Conservation (phyloP, 2,797 vertebrate species). For the Centropyge bicolor region DNA sequence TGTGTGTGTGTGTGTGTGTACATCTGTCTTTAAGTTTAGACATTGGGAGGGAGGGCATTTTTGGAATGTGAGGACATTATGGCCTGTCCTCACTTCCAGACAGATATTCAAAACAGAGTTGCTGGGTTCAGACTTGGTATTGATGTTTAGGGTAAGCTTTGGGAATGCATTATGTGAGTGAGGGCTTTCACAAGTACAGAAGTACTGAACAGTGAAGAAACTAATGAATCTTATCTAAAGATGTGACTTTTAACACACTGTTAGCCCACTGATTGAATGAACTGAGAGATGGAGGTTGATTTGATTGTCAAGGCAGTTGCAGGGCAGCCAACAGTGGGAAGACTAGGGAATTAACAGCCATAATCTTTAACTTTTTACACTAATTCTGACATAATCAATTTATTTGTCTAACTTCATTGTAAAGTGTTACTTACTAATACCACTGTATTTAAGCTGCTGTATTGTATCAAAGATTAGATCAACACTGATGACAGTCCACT, state of each 20-base stretch:
- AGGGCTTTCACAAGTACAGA: no score
- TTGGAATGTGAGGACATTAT: no score
- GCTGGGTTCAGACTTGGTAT: no score
- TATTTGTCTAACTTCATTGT: slow-evolving; percentile 23
- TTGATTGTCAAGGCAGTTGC: background rate
- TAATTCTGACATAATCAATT: slow-evolving; percentile 7
- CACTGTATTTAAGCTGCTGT: slow-evolving; percentile 25
- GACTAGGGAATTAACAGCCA: slow-evolving; percentile 46
- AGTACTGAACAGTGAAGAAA: slow-evolving; percentile 5
- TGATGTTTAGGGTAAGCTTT: no score
- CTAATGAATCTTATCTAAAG: background rate
- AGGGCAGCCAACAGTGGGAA: background rate
- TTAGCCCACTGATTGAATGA: background rate
- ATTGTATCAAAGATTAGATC: background rate
- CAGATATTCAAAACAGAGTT: no score
- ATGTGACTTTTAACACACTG: background rate
- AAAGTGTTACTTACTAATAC: slow-evolving; percentile 25
- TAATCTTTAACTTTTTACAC: slow-evolving; percentile 7
- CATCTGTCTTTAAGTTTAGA: background rate
- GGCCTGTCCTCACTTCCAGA: no score
- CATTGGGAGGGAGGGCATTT: no score
- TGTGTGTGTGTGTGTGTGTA: background rate
- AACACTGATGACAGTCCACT: background rate
- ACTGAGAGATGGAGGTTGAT: background rate
- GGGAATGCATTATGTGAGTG: no score